Base-by-base conservation (phyloP, 2,797 vertebrate genomes). In the Pelobates cultripes region DNA sequence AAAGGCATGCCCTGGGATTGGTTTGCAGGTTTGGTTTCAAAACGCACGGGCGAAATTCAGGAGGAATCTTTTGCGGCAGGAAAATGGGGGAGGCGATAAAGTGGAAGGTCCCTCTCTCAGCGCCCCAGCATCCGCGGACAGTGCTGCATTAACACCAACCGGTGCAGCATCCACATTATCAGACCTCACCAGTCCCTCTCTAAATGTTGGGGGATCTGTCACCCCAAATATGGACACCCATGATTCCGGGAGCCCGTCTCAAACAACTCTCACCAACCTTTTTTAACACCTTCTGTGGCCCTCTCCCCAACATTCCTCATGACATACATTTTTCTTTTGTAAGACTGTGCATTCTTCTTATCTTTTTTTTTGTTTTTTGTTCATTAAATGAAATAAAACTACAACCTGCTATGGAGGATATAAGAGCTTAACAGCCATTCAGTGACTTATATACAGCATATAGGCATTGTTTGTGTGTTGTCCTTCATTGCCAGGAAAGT, bases 21-120 rank as follows among this genome's bases (percentile, higher is more conserved):
- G 97, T 99, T 99, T 99, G 96, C 98, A 99, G 98, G 98, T 99
- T 96, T 99, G 98, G 98, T 99, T 99, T 96, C 98, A 99, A 99
- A 99, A 99, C 95, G 98, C 97, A 90, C 94, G 98, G 95, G 98
- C 98, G 96, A 99, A 99, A 98, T 99, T 99, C 97, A 97, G 98
- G 97, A 97, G 98, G 96, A 99, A 99, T 95, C 96, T 99, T 96
- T 98, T 99, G 96, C 97, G 98, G 94, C 98, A 99, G 96, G 98
- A 99, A 97, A 99, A 96, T 93, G 98, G 98, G 96, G 97, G 96
- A 95, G 96, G 97, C 93, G 98, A 99, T 96, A 99, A 99, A 94
- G 96, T 97, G 91, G 98, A 99, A 87, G 97, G 97, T 96, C 93
- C 97, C 90, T 96, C 97, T 92, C 97, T 99, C 90, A 96, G 93